Percentiles rank a stretch among this genome's conserved stretches.
Conservation (phyloP, 2,113 vertebrate species). For the Phrynocephalus versicolor region DNA sequence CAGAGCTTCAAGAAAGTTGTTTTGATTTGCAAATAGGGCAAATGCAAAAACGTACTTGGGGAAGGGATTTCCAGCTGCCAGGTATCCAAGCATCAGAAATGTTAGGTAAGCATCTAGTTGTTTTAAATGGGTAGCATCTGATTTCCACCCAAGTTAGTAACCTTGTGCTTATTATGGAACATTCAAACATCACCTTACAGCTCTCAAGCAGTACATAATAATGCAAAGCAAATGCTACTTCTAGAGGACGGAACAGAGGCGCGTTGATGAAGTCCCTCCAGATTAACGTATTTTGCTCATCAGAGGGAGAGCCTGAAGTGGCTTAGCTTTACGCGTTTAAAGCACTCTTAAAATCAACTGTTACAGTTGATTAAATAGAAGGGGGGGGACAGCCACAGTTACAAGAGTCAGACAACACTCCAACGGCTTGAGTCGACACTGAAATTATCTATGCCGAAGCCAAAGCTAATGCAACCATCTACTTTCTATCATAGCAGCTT, state of each 20-base stretch:
- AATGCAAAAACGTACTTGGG: slow-evolving; percentile 39
- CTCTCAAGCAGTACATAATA: slow-evolving; percentile 59
- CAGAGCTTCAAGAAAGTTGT: slow-evolving; percentile 41
- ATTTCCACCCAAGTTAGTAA: slow-evolving; percentile 64
- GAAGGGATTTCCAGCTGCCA: slow-evolving; percentile 42
- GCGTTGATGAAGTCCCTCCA: slow-evolving; percentile 60
- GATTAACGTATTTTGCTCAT: slow-evolving; percentile 45
- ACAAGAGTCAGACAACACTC: slow-evolving; percentile 60
- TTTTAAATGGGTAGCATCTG: slow-evolving; percentile 62
- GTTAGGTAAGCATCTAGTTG: slow-evolving; percentile 46
- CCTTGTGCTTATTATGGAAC: slow-evolving; percentile 60
- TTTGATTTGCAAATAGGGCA: slow-evolving; percentile 47
- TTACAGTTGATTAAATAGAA: slow-evolving; percentile 62
- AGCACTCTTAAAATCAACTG: slow-evolving; percentile 53
- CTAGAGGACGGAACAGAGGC: slow-evolving; percentile 59
- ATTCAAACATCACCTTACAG: slow-evolving; percentile 61
- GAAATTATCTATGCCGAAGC: slow-evolving; percentile 69
- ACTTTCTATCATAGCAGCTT: slow-evolving; percentile 72
- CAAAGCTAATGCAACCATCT: slow-evolving; percentile 62
- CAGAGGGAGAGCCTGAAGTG: slow-evolving; percentile 57
- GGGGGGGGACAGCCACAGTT: slow-evolving; percentile 42
- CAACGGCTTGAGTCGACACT: slow-evolving; percentile 61
- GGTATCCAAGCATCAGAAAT: slow-evolving; percentile 36
- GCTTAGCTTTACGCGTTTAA: slow-evolving; percentile 63
- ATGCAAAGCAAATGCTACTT: slow-evolving; percentile 61